Conservation (phyloP, 53 echinoderm and acorn worm genomes). For the Holothuria leucospilota region DNA sequence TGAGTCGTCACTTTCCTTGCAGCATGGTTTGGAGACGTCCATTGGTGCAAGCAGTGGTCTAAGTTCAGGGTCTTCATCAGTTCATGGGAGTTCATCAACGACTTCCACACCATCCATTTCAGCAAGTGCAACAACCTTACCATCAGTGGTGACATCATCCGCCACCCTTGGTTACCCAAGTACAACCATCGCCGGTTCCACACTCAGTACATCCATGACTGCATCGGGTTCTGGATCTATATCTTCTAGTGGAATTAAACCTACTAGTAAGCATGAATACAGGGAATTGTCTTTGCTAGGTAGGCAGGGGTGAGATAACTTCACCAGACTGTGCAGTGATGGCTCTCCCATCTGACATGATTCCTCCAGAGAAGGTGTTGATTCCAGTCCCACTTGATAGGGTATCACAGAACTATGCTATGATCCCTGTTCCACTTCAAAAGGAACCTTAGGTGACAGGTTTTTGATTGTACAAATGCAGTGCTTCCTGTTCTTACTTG, state of each 20-base stretch:
- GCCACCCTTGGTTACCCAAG: constrained; percentile 41
- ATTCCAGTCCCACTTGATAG: too few species aligned
- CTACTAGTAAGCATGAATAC: not conserved
- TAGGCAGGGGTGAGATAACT: too few species aligned
- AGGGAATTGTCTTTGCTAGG: too few species aligned
- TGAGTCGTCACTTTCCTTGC: not conserved
- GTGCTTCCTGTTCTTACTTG: too few species aligned
- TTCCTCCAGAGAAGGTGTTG: too few species aligned
- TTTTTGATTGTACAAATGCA: too few species aligned
- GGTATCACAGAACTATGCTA: too few species aligned
- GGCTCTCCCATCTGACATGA: too few species aligned
- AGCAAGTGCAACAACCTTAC: constrained; percentile 51
- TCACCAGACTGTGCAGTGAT: too few species aligned
- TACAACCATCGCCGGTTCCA: constrained; percentile 12
- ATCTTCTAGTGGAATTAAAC: constrained; percentile 22
- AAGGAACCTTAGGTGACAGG: too few species aligned
- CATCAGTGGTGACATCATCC: constrained; percentile 43
- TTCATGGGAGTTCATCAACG: constrained; percentile 40
- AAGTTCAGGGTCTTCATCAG: constrained; percentile 43
- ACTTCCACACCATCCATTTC: constrained; percentile 47
- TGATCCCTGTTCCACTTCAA: too few species aligned
- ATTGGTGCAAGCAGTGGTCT: constrained; percentile 8
- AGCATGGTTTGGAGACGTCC: constrained; percentile 42
- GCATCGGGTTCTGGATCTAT: constrained; percentile 6
- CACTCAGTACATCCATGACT: constrained; percentile 20